phyloP scores from a whole-genome alignment of 64 coral and sea anemone genomes.

The Acropora yongei region DNA sequence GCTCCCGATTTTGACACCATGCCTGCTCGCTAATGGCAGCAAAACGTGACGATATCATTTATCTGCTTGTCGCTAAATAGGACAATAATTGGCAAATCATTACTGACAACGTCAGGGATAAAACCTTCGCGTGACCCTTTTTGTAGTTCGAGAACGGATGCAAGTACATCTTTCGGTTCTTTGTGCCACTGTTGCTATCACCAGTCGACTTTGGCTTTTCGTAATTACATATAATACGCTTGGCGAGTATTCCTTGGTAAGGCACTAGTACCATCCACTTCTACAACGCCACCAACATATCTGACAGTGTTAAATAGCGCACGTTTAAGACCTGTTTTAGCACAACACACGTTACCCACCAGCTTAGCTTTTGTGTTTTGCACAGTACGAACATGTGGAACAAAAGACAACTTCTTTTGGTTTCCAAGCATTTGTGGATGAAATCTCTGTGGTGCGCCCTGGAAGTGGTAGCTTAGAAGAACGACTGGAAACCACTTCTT shows the following conservation, averaged over 20 bases:
- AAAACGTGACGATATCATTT: slow-evolving; percentile 52
- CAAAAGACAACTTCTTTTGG: slow-evolving; percentile 2
- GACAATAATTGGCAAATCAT: slow-evolving; percentile 67
- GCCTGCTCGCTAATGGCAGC: slow-evolving; percentile 4
- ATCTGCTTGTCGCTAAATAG: slow-evolving; percentile 46
- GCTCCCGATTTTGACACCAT: slow-evolving; percentile 11
- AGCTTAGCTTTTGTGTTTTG: slow-evolving; percentile 2
- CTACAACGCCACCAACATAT: neutral
- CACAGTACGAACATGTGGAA: neutral
- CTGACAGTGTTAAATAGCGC: neutral
- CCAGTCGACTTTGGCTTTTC: neutral
- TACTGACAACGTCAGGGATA: slow-evolving; percentile 62
- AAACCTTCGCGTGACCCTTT: slow-evolving; percentile 50
- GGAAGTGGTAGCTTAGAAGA: neutral
- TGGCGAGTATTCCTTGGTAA: slow-evolving; percentile 4
- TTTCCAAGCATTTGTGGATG: neutral
- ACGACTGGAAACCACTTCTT: slow-evolving; percentile 2
- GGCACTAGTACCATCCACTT: neutral
- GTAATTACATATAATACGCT: slow-evolving; percentile 8
- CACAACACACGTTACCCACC: neutral
- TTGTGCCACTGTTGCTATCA: neutral
- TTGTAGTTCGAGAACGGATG: slow-evolving; percentile 63
- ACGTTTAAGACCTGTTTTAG: neutral
- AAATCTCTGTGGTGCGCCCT: neutral
- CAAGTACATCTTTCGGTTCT: slow-evolving; percentile 39